Evolutionary conservation across 2,888 invertebrate species (phyloP), one percentile per base, ranked within the genome.

Genomic region (Lithophane leautieri): DNA sequence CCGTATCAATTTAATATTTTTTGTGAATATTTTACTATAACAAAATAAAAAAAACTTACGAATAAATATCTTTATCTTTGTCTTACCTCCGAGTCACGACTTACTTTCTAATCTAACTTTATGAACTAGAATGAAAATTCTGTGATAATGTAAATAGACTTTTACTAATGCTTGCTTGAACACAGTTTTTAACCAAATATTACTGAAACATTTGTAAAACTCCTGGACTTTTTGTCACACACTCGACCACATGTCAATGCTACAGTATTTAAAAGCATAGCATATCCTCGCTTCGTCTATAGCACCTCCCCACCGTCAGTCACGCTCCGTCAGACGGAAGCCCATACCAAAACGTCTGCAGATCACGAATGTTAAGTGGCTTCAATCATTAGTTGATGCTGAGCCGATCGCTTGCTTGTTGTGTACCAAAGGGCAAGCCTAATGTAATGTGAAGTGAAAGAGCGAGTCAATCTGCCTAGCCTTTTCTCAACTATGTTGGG

Each of bases 291-390:
- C 86, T 82, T 8, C 0, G 19, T 34, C 42, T 89, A 67, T 52
- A 0, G 0, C 9, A 71, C 83, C 6, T 0, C 0, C 83, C 62
- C 47, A 19, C 11, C 0, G 7, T 40, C 88, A 74, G 92, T 93
- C 93, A 92, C 92, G 92, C 89, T 86, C 85, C 70, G 78, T 63
- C 89, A 81, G 90, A 92, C 92, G 91, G 92, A 92, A 92, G 93
- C 92, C 81, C 83, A 81, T 83, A 86, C 84, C 85, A 71, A 87
- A 84, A 83, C 77, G 86, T 86, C 84, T 78, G 78, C 67, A 73
- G 87, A 81, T 84, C 82, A 84, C 86, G 86, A 88, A 90, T 86
- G 91, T 89, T 94, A 94, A 94, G 94, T 94, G 94, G 93, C 91
- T 90, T 92, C 92, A 91, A 91, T 92, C 92, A 92, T 82, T 81